Evolutionary conservation across 2,797 vertebrate genomes (phyloP), one percentile per base, ranked within the genome.

Genomic region (Bradypodion ventrale): DNA sequence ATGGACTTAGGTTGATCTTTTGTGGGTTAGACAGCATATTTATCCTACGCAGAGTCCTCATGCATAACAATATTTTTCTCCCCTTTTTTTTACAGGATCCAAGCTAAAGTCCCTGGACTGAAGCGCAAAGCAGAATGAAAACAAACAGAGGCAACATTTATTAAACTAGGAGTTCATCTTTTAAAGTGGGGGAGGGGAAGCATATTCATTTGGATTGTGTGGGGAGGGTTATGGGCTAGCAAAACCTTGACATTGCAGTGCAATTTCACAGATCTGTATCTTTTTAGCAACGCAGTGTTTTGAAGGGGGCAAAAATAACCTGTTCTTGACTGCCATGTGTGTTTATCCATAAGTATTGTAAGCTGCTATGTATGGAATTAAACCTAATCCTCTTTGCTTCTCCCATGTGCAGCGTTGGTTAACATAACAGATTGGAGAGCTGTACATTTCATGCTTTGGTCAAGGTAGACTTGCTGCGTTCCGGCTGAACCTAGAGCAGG

Each of bases 51-150:
- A 52, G 49, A 52, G 49, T 52, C 10, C 15, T 56, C 52, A 56
- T 56, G 21, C 21, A 56, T 19, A n/a, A n/a, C n/a, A n/a, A n/a
- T n/a, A n/a, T n/a, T n/a, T n/a, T n/a, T n/a, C 10, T 32, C 21
- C 69, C 83, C 15, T 85, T 82, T 83, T 72, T 85, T 40, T 91
- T 93, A 32, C 90, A 99, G 98, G 96, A 95, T 99, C 95, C 97
- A 98, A 96, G 97, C 97, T 49, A 98, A 97, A 95, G 97, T 99
- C 81, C 98, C 98, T 2, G 98, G 98, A 81, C 94, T 98, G 94
- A 99, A 99, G 93, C 97, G 97, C 85, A 99, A 99, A 96, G 59
- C 97, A 0, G 98, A 99, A 90, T 99, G 96, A 97, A 93, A 93
- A n/a, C n/a, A n/a, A 56, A 81, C 83, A 82, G 88, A 91, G 93